phyloP scores from a whole-genome alignment of 2,113 vertebrate species.

The Heliornis fulica region DNA sequence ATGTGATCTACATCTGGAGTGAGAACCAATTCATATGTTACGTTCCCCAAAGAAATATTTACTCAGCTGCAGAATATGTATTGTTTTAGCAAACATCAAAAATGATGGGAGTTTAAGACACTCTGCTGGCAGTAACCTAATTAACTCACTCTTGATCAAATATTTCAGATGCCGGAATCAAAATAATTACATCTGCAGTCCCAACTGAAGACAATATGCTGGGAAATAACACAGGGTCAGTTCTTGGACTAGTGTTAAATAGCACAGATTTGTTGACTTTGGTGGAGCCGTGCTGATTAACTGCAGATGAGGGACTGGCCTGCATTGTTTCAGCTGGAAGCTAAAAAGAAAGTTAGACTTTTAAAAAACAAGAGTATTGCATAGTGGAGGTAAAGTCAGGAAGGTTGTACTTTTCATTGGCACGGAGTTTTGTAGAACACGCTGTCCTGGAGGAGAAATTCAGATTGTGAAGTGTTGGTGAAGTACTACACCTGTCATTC shows the following conservation, averaged over 20 bases:
- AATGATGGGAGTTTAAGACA: slow-evolving; percentile 7
- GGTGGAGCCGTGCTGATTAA: background rate
- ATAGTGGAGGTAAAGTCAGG: background rate
- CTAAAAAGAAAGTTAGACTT: background rate
- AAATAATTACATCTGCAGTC: slow-evolving; percentile 24
- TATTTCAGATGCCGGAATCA: slow-evolving; percentile 3
- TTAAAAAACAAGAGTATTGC: background rate
- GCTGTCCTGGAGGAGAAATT: background rate
- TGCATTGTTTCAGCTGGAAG: background rate
- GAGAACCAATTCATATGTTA: background rate
- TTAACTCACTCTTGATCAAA: slow-evolving; percentile 30
- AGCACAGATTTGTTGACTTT: slow-evolving; percentile 25
- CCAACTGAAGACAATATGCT: background rate
- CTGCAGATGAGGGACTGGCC: slow-evolving; percentile 6
- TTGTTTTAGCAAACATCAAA: slow-evolving; percentile 30
- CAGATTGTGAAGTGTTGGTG: background rate
- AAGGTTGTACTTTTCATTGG: background rate
- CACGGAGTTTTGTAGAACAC: background rate
- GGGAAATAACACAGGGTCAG: background rate
- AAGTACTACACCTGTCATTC: background rate
- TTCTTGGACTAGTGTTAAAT: background rate
- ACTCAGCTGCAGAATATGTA: slow-evolving; percentile 19
- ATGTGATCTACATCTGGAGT: background rate
- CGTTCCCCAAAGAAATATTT: slow-evolving; percentile 9
- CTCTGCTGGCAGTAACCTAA: slow-evolving; percentile 1